Percentiles rank a stretch among this genome's conserved stretches.
Evolutionary conservation across 2,797 vertebrate species (phyloP).

Genomic region (Tapirus indicus): DNA sequence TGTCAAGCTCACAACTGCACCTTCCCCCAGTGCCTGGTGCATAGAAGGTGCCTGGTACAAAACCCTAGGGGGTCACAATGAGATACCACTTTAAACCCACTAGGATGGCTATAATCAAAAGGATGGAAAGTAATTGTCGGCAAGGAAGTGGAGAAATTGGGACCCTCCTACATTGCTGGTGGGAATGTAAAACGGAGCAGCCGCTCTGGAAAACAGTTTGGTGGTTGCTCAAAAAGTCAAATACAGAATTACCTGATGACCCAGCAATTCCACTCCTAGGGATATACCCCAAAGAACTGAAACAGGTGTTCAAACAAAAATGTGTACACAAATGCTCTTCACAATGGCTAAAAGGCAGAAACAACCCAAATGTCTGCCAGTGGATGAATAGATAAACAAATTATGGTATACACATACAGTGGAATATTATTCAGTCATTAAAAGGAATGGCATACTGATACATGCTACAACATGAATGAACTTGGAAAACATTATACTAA

Average conservation of each 20-base stretch:
- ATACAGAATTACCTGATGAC: neutral
- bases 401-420: accelerated
- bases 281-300: neutral
- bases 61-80: neutral
- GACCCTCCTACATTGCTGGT: neutral
- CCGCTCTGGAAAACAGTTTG: neutral
- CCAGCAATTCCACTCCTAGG: neutral
- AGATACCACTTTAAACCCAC: neutral
- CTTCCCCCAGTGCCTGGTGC: neutral
- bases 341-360: neutral
- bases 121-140: neutral
- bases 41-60: neutral
- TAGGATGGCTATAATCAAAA: neutral
- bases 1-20: neutral
- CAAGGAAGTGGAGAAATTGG: neutral
- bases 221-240: neutral
- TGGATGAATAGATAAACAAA: neutral
- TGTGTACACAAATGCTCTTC: neutral
- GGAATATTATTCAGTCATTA: neutral
- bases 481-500: neutral
- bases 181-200: neutral
- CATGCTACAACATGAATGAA: neutral
- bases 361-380: neutral
- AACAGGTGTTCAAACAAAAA: neutral
- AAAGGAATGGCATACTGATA: neutral